A percentile compares a stretch with the other conserved stretches of the same genome.
Evolutionary conservation across 1,140 invertebrate species (phyloP).

Genomic region (Batillaria attramentaria): DNA sequence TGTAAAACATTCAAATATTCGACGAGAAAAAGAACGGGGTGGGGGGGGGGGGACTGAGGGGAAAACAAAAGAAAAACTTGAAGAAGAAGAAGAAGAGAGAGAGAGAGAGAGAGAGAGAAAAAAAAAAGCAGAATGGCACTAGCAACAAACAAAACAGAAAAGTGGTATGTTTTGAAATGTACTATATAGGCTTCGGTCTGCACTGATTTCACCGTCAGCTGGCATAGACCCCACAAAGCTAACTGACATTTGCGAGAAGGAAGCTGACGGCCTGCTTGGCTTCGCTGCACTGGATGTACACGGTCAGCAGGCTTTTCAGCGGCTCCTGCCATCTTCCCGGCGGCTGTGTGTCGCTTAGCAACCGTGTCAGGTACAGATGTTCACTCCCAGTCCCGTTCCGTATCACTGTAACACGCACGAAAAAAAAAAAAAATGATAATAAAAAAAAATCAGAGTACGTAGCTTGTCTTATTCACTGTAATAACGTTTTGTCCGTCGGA

Average conservation of each 20-base stretch:
- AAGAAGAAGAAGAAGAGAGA: not conserved
- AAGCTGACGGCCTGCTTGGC: constrained; percentile 24
- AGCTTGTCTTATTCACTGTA: too few species aligned
- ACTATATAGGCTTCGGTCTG: not conserved
- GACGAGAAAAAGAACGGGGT: not conserved
- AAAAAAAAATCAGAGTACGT: too few species aligned
- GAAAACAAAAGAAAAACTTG: not conserved
- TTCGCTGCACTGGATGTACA: constrained; percentile 17
- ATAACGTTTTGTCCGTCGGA: too few species aligned
- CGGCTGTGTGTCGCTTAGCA: constrained; percentile 30
- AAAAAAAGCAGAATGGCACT: not conserved
- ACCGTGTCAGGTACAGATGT: constrained; percentile 21
- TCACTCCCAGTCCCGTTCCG: constrained; percentile 24
- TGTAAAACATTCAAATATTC: not conserved
- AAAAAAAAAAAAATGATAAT: too few species aligned
- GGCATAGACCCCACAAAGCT: not conserved
- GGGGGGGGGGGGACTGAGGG: not conserved
- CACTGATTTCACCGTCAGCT: not conserved
- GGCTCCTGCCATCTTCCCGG: constrained; percentile 22
- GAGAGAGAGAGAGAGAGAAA: not conserved
- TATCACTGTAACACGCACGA: constrained; percentile 29
- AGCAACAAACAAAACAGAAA: not conserved
- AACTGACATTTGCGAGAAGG: constrained; percentile 28
- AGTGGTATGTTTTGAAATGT: not conserved
- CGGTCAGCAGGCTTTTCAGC: constrained; percentile 22